Conservation (phyloP, 2,888 invertebrate genomes). For the Leucania comma region DNA sequence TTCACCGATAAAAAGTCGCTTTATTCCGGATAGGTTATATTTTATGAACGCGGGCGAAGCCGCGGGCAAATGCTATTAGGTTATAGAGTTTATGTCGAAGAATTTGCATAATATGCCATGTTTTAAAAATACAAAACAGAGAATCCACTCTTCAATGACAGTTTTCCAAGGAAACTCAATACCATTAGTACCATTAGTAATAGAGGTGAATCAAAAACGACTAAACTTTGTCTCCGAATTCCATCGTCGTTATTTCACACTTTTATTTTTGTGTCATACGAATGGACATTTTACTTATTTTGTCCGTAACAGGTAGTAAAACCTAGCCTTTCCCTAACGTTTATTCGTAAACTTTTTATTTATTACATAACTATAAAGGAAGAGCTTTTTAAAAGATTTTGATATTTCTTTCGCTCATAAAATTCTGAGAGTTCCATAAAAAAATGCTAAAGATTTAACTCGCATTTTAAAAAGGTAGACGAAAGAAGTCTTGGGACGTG, state of each 20-base stretch:
- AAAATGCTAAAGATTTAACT: conserved; percentile 31
- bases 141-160: no score
- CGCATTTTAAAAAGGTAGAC: background rate
- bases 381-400: conserved; percentile 22
- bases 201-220: background rate
- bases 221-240: background rate
- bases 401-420: conserved; percentile 36
- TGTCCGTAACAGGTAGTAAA: background rate
- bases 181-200: background rate
- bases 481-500: background rate
- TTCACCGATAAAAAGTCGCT: no score
- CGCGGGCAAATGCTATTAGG: no score
- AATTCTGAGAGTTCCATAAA: conserved; percentile 31
- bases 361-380: conserved; percentile 3
- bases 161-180: background rate
- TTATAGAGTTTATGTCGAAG: background rate
- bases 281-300: background rate
- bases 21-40: no score
- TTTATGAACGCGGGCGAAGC: no score
- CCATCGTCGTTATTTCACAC: conserved; percentile 3
- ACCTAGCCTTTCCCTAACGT: background rate
- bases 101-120: background rate
- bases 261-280: conserved; percentile 10
- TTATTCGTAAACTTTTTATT: conserved; percentile 11
- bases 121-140: background rate